Evolutionary conservation across 1,140 invertebrate species (phyloP).

Genomic region (Diploscapter pachys): DNA sequence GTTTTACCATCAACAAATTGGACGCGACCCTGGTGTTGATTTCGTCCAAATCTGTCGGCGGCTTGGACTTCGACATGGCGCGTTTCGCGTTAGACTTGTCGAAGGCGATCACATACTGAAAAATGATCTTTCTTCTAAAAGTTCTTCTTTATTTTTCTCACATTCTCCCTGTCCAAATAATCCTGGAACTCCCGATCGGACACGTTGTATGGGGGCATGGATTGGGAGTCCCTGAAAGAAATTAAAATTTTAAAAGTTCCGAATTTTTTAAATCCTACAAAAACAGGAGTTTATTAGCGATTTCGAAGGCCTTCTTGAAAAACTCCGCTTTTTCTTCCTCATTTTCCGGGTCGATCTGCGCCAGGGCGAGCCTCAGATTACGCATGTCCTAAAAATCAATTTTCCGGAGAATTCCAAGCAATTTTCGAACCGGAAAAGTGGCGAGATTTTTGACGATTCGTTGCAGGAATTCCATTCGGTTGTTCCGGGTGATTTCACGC

Average conservation of each 20-base stretch:
- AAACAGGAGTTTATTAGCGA: constrained; percentile 41
- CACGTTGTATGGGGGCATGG: constrained; percentile 20
- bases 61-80: too few relatives aligned
- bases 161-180: constrained; percentile 31
- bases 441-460: constrained; percentile 49
- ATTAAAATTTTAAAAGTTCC: neutral
- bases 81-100: too few relatives aligned
- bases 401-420: constrained; percentile 12
- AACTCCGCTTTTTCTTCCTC: constrained; percentile 38
- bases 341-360: constrained; percentile 6
- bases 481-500: constrained; percentile 46
- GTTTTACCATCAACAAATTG: too few relatives aligned
- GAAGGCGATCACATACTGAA: too few relatives aligned
- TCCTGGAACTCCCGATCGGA: constrained; percentile 34
- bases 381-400: constrained; percentile 36
- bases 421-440: constrained; percentile 32
- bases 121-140: too few relatives aligned
- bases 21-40: constrained; percentile 23
- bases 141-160: too few relatives aligned
- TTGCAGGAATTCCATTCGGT: constrained; percentile 49
- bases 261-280: constrained; percentile 22
- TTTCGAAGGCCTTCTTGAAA: constrained; percentile 33
- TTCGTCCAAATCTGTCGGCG: constrained; percentile 6
- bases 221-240: constrained; percentile 32
- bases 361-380: constrained; percentile 35